Evolutionary conservation across 2,113 vertebrate genomes (phyloP).

Genomic region (Malurus alboscapulatus): DNA sequence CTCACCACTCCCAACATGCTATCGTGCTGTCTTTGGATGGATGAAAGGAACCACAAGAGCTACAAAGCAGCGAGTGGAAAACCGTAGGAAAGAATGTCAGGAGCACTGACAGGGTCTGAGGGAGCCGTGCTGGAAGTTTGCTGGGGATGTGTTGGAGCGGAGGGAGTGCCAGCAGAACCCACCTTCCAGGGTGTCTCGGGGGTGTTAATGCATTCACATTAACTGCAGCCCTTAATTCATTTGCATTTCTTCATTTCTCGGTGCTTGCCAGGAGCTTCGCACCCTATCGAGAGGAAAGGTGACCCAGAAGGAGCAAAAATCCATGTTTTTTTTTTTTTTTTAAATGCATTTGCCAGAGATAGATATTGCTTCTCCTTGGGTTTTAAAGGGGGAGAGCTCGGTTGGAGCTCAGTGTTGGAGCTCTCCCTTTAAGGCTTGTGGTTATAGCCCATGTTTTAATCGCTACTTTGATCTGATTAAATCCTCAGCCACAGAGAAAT

Average conservation of each 20-base stretch:
- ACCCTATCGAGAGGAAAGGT: background rate
- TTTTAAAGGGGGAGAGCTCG: background rate
- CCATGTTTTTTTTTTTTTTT: background rate
- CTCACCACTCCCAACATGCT: slow-evolving; percentile 33
- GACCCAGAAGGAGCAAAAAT: background rate
- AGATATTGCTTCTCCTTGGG: background rate
- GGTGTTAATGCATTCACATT: slow-evolving; percentile 24
- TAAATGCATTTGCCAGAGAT: background rate
- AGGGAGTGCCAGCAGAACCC: slow-evolving; percentile 7
- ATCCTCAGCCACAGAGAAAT: slow-evolving; percentile 64
- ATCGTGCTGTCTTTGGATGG: slow-evolving; percentile 34
- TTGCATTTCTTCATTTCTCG: background rate
- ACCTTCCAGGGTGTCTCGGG: background rate
- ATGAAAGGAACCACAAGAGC: slow-evolving; percentile 31
- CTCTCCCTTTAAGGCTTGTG: slow-evolving; percentile 54
- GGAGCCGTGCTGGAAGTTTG: slow-evolving; percentile 1
- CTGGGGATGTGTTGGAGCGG: background rate
- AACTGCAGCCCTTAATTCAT: slow-evolving; percentile 11
- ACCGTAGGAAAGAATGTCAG: slow-evolving; percentile 24
- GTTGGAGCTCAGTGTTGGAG: slow-evolving; percentile 5
- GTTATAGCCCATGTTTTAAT: slow-evolving; percentile 56
- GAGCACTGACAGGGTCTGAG: slow-evolving; percentile 38
- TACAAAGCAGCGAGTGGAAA: slow-evolving; percentile 30
- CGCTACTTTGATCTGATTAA: slow-evolving; percentile 61
- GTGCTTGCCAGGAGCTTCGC: background rate